A percentile compares a stretch with the other conserved stretches of the same genome.
phyloP scores from a whole-genome alignment of 2,113 vertebrate genomes.

The Eurypyga helias region DNA sequence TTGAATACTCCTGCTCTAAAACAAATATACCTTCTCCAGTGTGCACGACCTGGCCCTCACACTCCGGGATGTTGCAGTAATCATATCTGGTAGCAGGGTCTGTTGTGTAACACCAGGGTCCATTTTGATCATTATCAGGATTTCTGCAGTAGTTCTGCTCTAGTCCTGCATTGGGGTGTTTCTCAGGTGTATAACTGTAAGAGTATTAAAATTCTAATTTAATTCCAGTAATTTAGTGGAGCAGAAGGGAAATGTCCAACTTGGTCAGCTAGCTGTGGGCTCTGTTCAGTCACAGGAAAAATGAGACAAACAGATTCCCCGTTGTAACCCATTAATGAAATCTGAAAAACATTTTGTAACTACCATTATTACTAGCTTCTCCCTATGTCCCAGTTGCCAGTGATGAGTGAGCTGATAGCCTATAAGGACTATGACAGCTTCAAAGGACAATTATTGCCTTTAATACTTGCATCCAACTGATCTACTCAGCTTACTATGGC shows the following conservation, averaged over 20 bases:
- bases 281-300: background rate
- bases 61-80: constrained; percentile 86
- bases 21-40: background rate
- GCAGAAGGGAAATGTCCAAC: background rate
- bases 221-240: background rate
- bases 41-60: constrained; percentile 61
- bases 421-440: background rate
- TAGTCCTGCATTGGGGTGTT: constrained; percentile 61
- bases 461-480: background rate
- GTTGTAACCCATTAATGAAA: background rate
- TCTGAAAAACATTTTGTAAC: background rate
- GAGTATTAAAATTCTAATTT: background rate
- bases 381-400: background rate
- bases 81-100: constrained; percentile 81
- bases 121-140: constrained; percentile 82
- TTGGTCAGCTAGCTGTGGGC: background rate
- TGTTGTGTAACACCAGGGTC: constrained; percentile 95
- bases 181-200: constrained; percentile 67
- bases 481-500: background rate
- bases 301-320: background rate
- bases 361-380: background rate
- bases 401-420: background rate
- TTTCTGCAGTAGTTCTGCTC: constrained; percentile 93
- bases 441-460: background rate
- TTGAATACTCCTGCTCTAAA: background rate